phyloP scores from a whole-genome alignment of 2,113 vertebrate genomes.

The mouse (Mus musculus) region DNA sequence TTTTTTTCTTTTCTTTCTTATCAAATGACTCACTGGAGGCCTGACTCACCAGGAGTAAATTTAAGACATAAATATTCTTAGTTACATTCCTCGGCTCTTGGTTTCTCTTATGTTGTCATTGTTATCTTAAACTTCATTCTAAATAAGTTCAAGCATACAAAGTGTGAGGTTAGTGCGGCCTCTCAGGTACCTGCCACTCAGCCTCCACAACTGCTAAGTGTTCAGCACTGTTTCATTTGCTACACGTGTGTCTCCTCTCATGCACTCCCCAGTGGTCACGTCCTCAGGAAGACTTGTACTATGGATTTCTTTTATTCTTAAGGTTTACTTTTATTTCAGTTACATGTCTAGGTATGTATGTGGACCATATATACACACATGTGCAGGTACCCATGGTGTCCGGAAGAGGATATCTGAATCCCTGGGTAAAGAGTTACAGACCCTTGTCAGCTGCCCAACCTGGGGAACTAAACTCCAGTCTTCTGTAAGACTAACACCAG shows the following conservation, averaged over 20 bases:
- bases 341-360: background rate
- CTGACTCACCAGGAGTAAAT: conserved; percentile 16
- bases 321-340: background rate
- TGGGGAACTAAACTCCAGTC: too few relatives aligned
- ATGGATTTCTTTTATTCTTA: background rate
- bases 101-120: background rate
- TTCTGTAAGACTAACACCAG: background rate
- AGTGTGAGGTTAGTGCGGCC: too few relatives aligned
- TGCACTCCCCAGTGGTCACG: background rate
- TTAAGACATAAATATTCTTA: background rate
- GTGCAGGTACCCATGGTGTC: background rate
- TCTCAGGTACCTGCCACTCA: background rate
- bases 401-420: background rate
- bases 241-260: background rate
- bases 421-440: background rate
- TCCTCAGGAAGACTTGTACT: background rate
- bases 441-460: too few relatives aligned
- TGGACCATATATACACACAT: background rate
- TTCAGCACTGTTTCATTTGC: background rate
- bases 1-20: background rate
- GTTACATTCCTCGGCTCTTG: background rate
- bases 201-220: background rate
- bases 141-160: background rate
- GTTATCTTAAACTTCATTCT: background rate
- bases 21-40: conserved; percentile 4